Evolutionary conservation across 2,797 vertebrate genomes (phyloP).

Genomic region (Phoebastria nigripes): DNA sequence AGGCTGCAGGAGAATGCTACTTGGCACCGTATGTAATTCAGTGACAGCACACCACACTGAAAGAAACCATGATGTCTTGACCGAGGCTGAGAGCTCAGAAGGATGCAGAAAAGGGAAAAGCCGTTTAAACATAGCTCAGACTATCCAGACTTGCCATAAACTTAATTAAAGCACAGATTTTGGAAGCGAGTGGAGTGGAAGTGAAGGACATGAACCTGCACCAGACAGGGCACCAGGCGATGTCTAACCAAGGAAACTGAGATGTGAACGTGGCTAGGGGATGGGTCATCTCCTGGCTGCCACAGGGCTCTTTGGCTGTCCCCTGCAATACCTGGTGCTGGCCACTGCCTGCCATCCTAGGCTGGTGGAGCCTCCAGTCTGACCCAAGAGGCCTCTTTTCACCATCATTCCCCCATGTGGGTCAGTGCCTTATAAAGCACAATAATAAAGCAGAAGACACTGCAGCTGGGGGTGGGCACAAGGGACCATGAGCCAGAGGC

Average conservation of each 20-base stretch:
- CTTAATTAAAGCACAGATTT: background rate
- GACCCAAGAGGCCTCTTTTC: background rate
- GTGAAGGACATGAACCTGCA: background rate
- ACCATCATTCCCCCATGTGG: background rate
- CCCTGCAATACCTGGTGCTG: background rate
- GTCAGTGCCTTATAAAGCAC: background rate
- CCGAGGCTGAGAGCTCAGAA: background rate
- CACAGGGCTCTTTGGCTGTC: background rate
- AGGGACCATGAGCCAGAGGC: background rate
- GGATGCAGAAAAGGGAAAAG: background rate
- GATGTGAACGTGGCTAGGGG: rapidly evolving
- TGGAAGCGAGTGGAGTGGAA: background rate
- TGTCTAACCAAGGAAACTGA: background rate
- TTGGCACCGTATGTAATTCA: background rate
- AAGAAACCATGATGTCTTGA: background rate
- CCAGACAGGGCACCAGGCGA: background rate
- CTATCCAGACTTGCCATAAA: background rate
- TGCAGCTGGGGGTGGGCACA: background rate
- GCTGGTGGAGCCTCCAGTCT: background rate
- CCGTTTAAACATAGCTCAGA: background rate
- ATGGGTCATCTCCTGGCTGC: background rate
- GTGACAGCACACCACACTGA: rapidly evolving
- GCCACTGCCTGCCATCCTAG: background rate
- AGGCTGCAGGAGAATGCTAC: background rate
- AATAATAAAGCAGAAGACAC: background rate